Conservation (phyloP, 2,888 invertebrate species). For the Lamellibrachia columna region DNA sequence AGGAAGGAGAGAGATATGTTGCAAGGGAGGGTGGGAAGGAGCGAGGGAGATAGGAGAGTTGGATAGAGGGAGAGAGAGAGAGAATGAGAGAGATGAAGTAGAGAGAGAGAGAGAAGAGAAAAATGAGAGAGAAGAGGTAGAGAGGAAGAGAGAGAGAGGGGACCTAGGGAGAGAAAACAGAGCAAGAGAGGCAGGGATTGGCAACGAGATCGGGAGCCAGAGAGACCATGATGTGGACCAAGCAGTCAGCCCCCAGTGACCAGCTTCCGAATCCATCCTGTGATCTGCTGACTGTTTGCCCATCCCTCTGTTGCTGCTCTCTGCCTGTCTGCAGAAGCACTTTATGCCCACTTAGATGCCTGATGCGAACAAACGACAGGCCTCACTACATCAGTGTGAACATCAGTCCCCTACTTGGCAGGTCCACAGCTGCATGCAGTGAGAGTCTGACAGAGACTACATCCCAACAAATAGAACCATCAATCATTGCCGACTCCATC, state of each 20-base stretch:
- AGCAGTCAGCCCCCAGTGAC: neutral
- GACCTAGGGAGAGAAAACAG: too few relatives aligned
- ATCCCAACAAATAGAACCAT: neutral
- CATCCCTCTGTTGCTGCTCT: neutral
- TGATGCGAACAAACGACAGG: conserved; percentile 18
- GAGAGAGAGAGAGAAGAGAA: neutral
- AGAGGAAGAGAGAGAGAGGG: too few relatives aligned
- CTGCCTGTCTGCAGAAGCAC: neutral
- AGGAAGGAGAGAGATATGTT: neutral
- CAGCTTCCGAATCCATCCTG: too few relatives aligned
- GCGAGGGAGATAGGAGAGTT: neutral
- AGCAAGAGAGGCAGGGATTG: too few relatives aligned
- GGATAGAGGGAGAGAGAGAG: neutral
- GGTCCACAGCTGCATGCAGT: neutral
- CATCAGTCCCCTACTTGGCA: neutral
- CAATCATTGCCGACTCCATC: neutral
- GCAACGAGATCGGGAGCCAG: too few relatives aligned
- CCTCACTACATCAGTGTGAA: neutral
- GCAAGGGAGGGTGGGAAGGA: neutral
- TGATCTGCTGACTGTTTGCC: neutral
- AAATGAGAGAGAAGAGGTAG: too few relatives aligned
- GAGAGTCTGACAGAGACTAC: neutral
- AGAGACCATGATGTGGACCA: neutral
- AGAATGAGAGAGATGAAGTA: neutral
- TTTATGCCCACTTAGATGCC: neutral